phyloP scores from a whole-genome alignment of 2,113 vertebrate genomes.

The Notiomystis cincta region DNA sequence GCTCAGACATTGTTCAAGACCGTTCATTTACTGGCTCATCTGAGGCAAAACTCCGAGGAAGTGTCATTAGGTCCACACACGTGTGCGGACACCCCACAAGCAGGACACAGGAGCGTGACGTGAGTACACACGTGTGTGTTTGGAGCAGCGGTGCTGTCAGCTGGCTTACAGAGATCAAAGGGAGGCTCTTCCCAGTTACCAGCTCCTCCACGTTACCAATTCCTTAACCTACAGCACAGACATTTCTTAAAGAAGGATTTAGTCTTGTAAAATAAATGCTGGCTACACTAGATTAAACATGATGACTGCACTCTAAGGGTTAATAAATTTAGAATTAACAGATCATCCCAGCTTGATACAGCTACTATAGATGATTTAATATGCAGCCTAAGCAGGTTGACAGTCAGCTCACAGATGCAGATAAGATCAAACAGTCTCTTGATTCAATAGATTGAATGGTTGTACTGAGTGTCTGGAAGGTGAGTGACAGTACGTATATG shows the following conservation, averaged over 20 bases:
- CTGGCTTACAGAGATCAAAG: constrained; percentile 23
- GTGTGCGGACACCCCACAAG: fast-evolving
- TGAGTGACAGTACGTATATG: constrained; percentile 71
- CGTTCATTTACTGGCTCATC: background rate
- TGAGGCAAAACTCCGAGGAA: background rate
- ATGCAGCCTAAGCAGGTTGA: constrained; percentile 80
- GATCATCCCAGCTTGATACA: constrained; percentile 83
- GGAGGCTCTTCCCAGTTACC: constrained; percentile 14
- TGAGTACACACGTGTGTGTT: fast-evolving
- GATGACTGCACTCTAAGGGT: constrained; percentile 81
- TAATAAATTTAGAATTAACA: constrained; percentile 87
- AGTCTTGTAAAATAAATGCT: constrained; percentile 74
- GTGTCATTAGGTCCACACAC: background rate
- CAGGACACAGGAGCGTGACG: fast-evolving
- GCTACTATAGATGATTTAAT: constrained; percentile 83
- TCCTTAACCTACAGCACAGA: constrained; percentile 64
- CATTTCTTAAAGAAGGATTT: constrained; percentile 71
- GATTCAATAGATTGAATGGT: constrained; percentile 79
- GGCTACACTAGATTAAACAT: constrained; percentile 79
- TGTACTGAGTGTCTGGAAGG: constrained; percentile 72
- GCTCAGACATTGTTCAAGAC: background rate
- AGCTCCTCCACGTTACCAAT: constrained; percentile 48
- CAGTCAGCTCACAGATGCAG: constrained; percentile 83
- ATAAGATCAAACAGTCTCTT: constrained; percentile 82
- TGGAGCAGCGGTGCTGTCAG: background rate